Evolutionary conservation across 2,113 vertebrate genomes (phyloP).

Genomic region (Osmerus eperlanus): DNA sequence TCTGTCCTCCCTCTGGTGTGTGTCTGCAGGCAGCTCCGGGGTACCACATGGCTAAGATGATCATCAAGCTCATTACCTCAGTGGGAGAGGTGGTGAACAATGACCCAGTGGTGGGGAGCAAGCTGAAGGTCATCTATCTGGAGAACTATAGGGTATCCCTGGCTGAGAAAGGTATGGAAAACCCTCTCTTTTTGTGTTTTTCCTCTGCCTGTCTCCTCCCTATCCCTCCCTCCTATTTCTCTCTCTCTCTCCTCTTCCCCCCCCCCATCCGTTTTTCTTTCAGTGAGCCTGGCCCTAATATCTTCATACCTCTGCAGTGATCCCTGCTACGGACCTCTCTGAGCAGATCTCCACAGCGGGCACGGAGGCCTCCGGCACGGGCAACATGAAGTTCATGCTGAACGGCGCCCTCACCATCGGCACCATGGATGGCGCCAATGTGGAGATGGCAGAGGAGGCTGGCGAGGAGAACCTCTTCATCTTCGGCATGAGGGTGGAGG

Average conservation of each 20-base stretch:
- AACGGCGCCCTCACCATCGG: slow-evolving; percentile 96
- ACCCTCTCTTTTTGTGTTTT: no score
- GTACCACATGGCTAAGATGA: slow-evolving; percentile 97
- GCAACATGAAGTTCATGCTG: slow-evolving; percentile 99
- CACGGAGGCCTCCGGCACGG: slow-evolving; percentile 92
- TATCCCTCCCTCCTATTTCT: no score
- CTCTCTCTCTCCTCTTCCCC: no score
- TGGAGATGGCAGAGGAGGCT: slow-evolving; percentile 97
- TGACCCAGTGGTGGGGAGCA: slow-evolving; percentile 82
- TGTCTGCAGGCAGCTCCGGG: slow-evolving; percentile 87
- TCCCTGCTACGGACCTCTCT: slow-evolving; percentile 92
- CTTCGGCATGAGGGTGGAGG: slow-evolving; percentile 92
- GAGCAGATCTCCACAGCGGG: slow-evolving; percentile 97
- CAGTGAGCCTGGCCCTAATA: neutral
- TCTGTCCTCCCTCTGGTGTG: neutral
- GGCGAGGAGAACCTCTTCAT: slow-evolving; percentile 96
- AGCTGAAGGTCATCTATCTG: slow-evolving; percentile 92
- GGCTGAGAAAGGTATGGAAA: slow-evolving; percentile 87
- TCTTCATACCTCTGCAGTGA: slow-evolving; percentile 72
- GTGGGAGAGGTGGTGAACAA: slow-evolving; percentile 90
- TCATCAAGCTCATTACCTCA: slow-evolving; percentile 90
- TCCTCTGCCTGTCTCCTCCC: no score
- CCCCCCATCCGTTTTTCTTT: neutral
- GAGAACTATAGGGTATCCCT: slow-evolving; percentile 97
- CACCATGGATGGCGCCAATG: slow-evolving; percentile 97